Base-by-base conservation (phyloP, 2,113 vertebrate genomes). In the Glareola pratincola region DNA sequence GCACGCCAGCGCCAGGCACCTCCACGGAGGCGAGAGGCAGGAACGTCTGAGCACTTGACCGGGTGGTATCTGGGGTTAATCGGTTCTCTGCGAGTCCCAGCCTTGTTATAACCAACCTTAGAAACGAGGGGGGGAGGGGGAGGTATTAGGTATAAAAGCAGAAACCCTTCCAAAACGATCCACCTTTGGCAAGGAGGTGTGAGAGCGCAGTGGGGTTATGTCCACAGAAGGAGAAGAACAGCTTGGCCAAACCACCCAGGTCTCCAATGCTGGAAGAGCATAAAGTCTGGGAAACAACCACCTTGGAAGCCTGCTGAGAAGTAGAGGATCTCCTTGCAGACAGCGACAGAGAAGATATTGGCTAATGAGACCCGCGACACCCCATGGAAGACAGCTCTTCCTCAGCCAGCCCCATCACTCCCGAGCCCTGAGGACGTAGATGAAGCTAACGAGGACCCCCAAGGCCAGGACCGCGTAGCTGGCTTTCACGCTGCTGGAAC, bases 131-230 rank as follows among this genome's bases (percentile, higher is more conserved):
- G 8, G 27, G 11, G 6, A 30, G 30, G 24, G 45, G 1, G 5
- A 20, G 17, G 7, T 75, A 80, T 83, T 34, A 95, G 96, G 87
- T 96, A 97, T 69, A 97, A 97, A 97, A 97, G 94, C 94, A 94
- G 93, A 91, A 96, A 96, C 84, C 87, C 41, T 97, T 97, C 80
- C 87, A 90, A 92, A 96, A 96, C 8, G 0, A 94, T 97, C 90
- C 96, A 82, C 56, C 89, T 94, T 37, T 47, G 95, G 69, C 26
- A 43, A 94, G 90, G 93, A 96, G 90, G 85, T 73, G 93, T 30
- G 41, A 96, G 94, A 95, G 90, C 10, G 94, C 87, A 88, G 77
- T 34, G 45, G 90, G 94, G 80, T 85, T 85, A 90, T 4, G 66
- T 97, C 96, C 94, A 48, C 74, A 64, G 92, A 54, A 95, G 62